These are phyloP conservation scores for Scaptomyza pallida DNA, from an alignment of 1,140 invertebrate species.

Conservation along the genomic window DNA sequence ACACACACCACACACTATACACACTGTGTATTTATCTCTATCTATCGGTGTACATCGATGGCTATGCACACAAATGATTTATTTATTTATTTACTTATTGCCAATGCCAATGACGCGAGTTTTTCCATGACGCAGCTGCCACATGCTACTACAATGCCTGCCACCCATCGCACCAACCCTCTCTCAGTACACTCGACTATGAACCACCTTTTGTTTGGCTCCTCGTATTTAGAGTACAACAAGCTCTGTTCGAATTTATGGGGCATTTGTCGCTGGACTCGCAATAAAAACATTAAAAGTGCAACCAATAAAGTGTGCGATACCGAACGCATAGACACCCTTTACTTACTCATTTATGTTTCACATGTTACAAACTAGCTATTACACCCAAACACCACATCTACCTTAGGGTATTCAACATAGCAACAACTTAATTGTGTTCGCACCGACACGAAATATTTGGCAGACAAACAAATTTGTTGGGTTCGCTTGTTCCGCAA, in stretches of 20 bases:
- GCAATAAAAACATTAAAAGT: constrained; percentile 17
- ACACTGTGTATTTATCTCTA: constrained; percentile 17
- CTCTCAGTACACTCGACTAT: neutral
- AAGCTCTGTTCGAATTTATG: constrained; percentile 45
- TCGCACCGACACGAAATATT: constrained; percentile 41
- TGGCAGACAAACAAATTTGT: constrained; percentile 50
- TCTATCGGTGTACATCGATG: constrained; percentile 54
- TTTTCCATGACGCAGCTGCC: constrained; percentile 66
- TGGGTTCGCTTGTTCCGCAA: constrained; percentile 26
- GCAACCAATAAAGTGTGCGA: neutral
- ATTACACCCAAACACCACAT: neutral
- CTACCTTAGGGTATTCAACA: neutral
- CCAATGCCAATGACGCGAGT: constrained; percentile 68
- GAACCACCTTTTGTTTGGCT: constrained; percentile 3
- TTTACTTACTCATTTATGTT: neutral
- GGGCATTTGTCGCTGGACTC: constrained; percentile 41
- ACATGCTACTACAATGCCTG: constrained; percentile 42
- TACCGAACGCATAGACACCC: constrained; percentile 6
- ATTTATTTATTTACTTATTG: constrained; percentile 81
- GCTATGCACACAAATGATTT: constrained; percentile 73
- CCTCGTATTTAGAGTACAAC: constrained; percentile 27
- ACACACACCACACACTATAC: neutral
- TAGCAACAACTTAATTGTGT: constrained; percentile 27
- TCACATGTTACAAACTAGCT: neutral
- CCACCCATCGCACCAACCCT: neutral